These are phyloP conservation scores for Aradophagus sp. DNA, from an alignment of 1,140 invertebrate species.

Conservation along the genomic window DNA sequence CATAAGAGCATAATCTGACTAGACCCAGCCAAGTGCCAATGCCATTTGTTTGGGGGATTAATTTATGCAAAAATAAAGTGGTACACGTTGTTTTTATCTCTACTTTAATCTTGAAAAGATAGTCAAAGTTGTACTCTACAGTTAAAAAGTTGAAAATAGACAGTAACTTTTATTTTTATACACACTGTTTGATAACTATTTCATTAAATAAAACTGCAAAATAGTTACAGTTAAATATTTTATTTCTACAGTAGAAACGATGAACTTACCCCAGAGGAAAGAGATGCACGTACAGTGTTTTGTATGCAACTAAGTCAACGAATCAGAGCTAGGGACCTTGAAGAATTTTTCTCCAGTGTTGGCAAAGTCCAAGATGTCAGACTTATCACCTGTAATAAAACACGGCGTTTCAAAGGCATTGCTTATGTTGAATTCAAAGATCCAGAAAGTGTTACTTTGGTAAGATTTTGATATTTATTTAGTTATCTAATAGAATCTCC, in stretches of 20 bases:
- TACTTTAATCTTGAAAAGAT: too few species aligned
- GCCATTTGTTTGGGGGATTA: slow-evolving; percentile 55
- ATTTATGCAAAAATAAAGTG: slow-evolving; percentile 54
- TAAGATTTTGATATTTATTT: slow-evolving; percentile 72
- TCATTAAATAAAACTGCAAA: too few species aligned
- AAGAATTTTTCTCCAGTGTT: slow-evolving; percentile 99
- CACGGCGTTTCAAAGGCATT: slow-evolving; percentile 98
- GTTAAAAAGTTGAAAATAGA: too few species aligned
- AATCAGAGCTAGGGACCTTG: slow-evolving; percentile 95
- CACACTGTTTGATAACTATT: too few species aligned
- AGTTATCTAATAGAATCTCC: too few species aligned
- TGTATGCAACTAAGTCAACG: slow-evolving; percentile 97
- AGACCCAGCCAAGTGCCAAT: slow-evolving; percentile 44
- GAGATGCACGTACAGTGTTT: slow-evolving; percentile 98
- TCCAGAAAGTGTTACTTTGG: slow-evolving; percentile 96
- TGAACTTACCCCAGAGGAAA: slow-evolving; percentile 96
- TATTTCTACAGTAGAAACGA: slow-evolving; percentile 68
- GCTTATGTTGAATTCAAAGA: slow-evolving; percentile 99
- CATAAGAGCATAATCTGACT: slow-evolving; percentile 58
- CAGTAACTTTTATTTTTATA: too few species aligned
- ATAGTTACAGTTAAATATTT: too few species aligned
- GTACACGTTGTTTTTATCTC: slow-evolving; percentile 10
- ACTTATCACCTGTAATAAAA: slow-evolving; percentile 99
- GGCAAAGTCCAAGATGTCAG: slow-evolving; percentile 99
- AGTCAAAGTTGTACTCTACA: too few species aligned